These are phyloP conservation scores for Pteronura brasiliensis DNA, from an alignment of 2,113 vertebrate genomes.

Conservation along the genomic window DNA sequence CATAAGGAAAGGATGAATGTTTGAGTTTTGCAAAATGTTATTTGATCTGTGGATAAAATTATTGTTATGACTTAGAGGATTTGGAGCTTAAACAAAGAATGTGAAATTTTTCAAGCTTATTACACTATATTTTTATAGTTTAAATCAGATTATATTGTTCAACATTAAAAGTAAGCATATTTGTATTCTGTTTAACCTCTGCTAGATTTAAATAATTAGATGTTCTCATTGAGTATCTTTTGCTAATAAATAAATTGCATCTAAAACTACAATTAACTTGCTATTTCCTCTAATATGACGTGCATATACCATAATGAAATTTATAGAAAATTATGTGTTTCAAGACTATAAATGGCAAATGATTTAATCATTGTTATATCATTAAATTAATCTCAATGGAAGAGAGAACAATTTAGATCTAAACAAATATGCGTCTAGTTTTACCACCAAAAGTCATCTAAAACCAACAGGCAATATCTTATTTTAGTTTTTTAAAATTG, in stretches of 20 bases:
- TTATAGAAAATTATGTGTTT: not conserved
- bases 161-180: not conserved
- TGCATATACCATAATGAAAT: not conserved
- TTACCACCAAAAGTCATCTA: not conserved
- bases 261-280: not conserved
- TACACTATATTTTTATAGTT: not conserved
- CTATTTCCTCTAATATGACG: not conserved
- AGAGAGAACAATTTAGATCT: not conserved
- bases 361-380: slow-evolving; percentile 1
- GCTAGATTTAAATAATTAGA: not conserved
- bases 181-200: not conserved
- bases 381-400: not conserved
- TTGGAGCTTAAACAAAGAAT: not conserved
- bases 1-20: not conserved
- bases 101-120: not conserved
- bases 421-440: slow-evolving; percentile 9
- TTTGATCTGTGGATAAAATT: not conserved
- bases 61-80: not conserved
- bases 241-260: not conserved
- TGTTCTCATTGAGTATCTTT: not conserved
- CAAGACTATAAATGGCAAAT: not conserved
- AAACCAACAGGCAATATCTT: not conserved
- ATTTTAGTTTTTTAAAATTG: not conserved
- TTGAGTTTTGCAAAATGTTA: not conserved
- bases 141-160: not conserved